Percentiles rank a stretch among this genome's conserved stretches.
These are phyloP conservation scores for Phragmatobia fuliginosa DNA, from an alignment of 2,888 invertebrate species.

Conservation along the genomic window DNA sequence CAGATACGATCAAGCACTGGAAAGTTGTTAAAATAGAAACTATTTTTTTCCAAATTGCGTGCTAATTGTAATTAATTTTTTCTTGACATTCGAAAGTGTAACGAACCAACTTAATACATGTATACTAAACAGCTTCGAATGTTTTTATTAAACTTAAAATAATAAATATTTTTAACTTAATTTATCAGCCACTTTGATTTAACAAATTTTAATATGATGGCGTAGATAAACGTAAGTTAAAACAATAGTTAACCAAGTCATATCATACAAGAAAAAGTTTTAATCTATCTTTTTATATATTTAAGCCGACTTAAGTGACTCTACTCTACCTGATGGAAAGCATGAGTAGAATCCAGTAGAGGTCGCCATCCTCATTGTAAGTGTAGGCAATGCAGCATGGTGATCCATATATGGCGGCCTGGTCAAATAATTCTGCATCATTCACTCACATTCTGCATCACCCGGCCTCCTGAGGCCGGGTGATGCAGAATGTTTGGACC, in stretches of 20 bases:
- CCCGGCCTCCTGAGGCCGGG: too few relatives aligned
- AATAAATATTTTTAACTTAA: neutral
- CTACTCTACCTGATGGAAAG: too few relatives aligned
- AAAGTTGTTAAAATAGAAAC: neutral
- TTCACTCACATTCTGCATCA: too few relatives aligned
- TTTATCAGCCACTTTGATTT: neutral
- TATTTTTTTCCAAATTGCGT: neutral
- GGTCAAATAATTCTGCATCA: too few relatives aligned
- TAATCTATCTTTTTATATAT: too few relatives aligned
- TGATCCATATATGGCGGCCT: too few relatives aligned
- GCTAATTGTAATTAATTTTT: neutral
- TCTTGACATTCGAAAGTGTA: neutral
- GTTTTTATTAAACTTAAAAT: neutral
- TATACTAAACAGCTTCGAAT: neutral
- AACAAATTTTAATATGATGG: neutral
- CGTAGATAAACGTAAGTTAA: neutral
- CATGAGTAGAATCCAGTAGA: too few relatives aligned
- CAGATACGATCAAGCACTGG: conserved; percentile 15
- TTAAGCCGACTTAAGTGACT: too few relatives aligned
- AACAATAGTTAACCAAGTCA: neutral
- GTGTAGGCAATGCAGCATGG: too few relatives aligned
- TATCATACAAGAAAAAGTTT: too few relatives aligned
- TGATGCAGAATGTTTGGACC: too few relatives aligned
- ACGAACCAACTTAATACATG: neutral
- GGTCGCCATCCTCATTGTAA: too few relatives aligned